Base-by-base conservation (phyloP, 2,797 vertebrate genomes). In the Coendou prehensilis region DNA sequence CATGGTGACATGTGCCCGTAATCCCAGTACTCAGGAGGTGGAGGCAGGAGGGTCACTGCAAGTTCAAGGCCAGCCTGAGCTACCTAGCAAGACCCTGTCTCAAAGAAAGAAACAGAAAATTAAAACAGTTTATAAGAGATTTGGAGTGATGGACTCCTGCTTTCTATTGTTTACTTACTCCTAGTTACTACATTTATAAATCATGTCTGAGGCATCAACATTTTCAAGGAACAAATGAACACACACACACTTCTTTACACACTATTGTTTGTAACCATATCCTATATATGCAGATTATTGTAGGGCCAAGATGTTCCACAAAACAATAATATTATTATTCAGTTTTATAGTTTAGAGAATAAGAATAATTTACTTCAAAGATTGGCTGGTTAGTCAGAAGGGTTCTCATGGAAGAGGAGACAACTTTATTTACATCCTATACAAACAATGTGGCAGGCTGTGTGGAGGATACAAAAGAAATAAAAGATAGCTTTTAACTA, bases 241-340 rank as follows among this genome's bases (percentile, higher is more conserved):
- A 33, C 9, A 82, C 57, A 76, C n/a, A 28, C 26, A 6, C 26
- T 94, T 76, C 83, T 22, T 73, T 26, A 84, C 33, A 57, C n/a
- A 37, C 56, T 81, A 56, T 9, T 83, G 86, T n/a, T 80, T 57
- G 5, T 37, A 91, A 80, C 28, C 14, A 22, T 88, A 84, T 87
- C 10, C 73, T 86, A 81, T 22, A 56, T 87, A 75, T 63, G 33
- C 5, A 91, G 71, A 52, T 86, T 95, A 81, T 59, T 61, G 15
- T 91, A 81, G 61, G 59, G 45, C 89, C 45, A 57, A 63, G 59
- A 71, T 87, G 17, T 71, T 63, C n/a, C 71, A 87, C 5, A 87
- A 79, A 95, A 78, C 84, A 81, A 45, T 64, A 85, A 45, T 64
- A 85, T 18, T 82, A 92, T 20, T 30, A 47, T 96, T 83, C 10